Evolutionary conservation across 2,797 vertebrate genomes (phyloP).

Genomic region (Apodemus agrarius): DNA sequence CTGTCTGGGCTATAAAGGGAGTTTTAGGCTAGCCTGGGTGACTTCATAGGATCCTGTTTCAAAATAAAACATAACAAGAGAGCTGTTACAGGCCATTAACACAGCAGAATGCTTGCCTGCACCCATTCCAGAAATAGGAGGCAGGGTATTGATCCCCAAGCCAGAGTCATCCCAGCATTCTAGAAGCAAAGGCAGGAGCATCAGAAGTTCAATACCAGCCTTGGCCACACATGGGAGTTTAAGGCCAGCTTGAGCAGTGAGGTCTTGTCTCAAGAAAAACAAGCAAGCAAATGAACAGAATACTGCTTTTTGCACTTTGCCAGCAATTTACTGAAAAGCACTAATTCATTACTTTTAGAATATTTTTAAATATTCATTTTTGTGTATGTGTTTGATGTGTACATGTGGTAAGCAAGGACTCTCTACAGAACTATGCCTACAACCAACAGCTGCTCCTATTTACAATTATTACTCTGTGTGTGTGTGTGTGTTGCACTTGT

Average conservation of each 20-base stretch:
- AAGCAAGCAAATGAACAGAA: neutral
- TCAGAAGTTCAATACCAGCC: neutral
- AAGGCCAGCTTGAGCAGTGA: neutral
- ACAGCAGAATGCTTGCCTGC: neutral
- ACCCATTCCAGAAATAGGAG: neutral
- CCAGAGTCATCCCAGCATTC: neutral
- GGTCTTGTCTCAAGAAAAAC: neutral
- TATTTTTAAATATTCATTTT: neutral
- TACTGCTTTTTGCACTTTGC: neutral
- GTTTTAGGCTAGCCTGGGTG: neutral
- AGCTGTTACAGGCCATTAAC: neutral
- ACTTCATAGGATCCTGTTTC: neutral
- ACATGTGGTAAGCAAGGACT: neutral
- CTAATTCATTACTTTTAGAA: slow-evolving; percentile 27
- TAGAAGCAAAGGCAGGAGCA: neutral
- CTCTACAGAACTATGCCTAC: neutral
- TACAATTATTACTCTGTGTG: neutral
- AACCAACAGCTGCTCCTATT: neutral
- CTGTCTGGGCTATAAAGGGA: neutral
- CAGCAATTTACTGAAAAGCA: slow-evolving; percentile 60
- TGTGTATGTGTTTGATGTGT: neutral
- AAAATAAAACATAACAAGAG: neutral
- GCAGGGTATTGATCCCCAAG: neutral
- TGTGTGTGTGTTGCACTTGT: neutral
- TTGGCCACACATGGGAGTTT: neutral